phyloP scores from a whole-genome alignment of 2,113 vertebrate genomes.

The Lagopus muta region DNA sequence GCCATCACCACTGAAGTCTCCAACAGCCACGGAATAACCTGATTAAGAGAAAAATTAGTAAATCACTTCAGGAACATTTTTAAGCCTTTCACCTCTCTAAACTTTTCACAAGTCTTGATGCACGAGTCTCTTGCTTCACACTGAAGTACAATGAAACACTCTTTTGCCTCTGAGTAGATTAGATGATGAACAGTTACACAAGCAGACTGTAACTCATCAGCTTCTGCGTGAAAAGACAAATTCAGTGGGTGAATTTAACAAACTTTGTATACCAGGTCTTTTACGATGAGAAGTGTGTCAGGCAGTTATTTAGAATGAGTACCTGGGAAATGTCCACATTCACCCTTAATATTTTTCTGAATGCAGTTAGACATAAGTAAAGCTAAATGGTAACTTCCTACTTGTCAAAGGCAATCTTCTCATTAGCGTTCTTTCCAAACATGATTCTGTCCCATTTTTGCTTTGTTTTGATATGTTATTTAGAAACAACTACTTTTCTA shows the following conservation, averaged over 20 bases:
- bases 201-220: background rate
- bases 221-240: background rate
- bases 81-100: background rate
- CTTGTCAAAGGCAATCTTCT: background rate
- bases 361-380: background rate
- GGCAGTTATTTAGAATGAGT: background rate
- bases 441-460: background rate
- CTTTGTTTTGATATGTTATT: background rate
- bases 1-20: slow-evolving; percentile 91
- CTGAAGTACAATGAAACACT: background rate
- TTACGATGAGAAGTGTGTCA: background rate
- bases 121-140: background rate
- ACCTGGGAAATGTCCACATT: background rate
- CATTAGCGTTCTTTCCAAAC: background rate
- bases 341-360: background rate
- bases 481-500: background rate
- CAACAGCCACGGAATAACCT: slow-evolving; percentile 96
- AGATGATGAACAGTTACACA: background rate
- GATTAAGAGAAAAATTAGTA: background rate
- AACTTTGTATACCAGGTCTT: background rate
- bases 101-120: background rate
- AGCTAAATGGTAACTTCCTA: background rate
- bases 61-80: background rate
- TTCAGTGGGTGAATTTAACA: background rate
- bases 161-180: background rate